A percentile compares a stretch with the other conserved stretches of the same genome.
phyloP scores from a whole-genome alignment of 2,888 invertebrate genomes.

The Caenorhabditis angaria region DNA sequence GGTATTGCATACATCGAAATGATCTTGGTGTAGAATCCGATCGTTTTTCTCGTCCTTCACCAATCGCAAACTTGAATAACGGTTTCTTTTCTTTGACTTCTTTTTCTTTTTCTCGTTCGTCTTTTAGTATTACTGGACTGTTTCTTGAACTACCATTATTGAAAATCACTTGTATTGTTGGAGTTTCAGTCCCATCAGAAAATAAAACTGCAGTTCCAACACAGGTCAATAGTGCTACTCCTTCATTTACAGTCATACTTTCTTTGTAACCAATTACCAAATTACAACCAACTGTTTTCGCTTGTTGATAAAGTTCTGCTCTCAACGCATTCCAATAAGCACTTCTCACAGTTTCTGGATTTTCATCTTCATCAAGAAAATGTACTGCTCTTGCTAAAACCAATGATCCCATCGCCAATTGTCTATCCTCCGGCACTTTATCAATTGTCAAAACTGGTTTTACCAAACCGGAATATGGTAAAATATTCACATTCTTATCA shows the following conservation, averaged over 20 bases:
- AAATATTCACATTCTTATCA: background rate
- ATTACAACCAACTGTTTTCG: conserved; percentile 89
- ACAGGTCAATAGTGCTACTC: conserved; percentile 39
- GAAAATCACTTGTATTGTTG: background rate
- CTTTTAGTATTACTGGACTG: conserved; percentile 27
- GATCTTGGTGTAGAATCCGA: conserved; percentile 32
- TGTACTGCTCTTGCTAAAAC: conserved; percentile 36
- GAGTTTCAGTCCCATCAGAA: conserved; percentile 21
- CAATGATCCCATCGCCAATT: conserved; percentile 44
- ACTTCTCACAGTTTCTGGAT: conserved; percentile 29
- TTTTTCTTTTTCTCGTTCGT: conserved; percentile 23
- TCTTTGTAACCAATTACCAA: conserved; percentile 94
- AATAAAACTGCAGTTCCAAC: conserved; percentile 30
- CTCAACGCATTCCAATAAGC: conserved; percentile 91
- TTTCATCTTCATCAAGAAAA: conserved; percentile 44
- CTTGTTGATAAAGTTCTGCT: conserved; percentile 93
- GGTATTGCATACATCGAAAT: conserved; percentile 43
- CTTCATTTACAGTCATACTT: conserved; percentile 81
- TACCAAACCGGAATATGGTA: conserved; percentile 26
- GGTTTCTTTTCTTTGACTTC: conserved; percentile 26
- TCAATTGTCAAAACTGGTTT: conserved; percentile 47
- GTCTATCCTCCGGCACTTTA: conserved; percentile 31
- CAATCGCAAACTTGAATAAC: conserved; percentile 15
- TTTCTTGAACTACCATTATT: conserved; percentile 23
- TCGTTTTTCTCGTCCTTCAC: conserved; percentile 32